Evolutionary conservation across 2,113 vertebrate species (phyloP).

Genomic region (Chloropsis cyanopogon): DNA sequence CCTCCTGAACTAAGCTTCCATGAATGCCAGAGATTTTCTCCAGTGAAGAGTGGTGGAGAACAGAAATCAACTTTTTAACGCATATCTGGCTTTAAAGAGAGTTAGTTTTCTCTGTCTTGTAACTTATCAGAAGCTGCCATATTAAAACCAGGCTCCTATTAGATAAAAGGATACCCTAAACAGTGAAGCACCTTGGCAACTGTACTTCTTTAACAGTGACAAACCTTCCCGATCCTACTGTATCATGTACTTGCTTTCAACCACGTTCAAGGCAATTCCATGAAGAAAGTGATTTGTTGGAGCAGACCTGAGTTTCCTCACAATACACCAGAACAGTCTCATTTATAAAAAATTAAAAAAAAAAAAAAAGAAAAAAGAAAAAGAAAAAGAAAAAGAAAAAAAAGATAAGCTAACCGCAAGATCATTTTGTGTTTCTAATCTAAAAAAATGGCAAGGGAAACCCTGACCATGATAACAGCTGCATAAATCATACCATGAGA

Average conservation of each 20-base stretch:
- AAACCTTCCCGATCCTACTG: neutral
- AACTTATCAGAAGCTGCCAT: neutral
- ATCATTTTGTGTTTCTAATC: neutral
- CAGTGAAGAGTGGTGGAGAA: neutral
- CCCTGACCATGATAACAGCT: neutral
- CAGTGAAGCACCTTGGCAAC: neutral
- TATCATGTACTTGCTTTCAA: neutral
- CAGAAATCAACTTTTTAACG: neutral
- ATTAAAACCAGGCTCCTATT: neutral
- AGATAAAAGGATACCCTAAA: neutral
- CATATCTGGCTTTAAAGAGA: neutral
- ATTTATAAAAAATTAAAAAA: neutral
- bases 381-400: neutral
- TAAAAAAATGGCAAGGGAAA: neutral
- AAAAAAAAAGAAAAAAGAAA: too few species aligned
- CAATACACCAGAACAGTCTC: neutral
- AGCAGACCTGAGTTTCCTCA: neutral
- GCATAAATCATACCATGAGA: neutral
- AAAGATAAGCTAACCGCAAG: neutral
- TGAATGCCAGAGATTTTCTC: neutral
- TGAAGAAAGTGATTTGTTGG: neutral
- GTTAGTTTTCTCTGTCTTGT: neutral
- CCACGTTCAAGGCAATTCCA: neutral
- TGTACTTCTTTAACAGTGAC: neutral
- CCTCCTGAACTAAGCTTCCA: neutral